These are phyloP conservation scores for Haplochromis burtoni DNA, from an alignment of 2,113 vertebrate species.

Conservation along the genomic window DNA sequence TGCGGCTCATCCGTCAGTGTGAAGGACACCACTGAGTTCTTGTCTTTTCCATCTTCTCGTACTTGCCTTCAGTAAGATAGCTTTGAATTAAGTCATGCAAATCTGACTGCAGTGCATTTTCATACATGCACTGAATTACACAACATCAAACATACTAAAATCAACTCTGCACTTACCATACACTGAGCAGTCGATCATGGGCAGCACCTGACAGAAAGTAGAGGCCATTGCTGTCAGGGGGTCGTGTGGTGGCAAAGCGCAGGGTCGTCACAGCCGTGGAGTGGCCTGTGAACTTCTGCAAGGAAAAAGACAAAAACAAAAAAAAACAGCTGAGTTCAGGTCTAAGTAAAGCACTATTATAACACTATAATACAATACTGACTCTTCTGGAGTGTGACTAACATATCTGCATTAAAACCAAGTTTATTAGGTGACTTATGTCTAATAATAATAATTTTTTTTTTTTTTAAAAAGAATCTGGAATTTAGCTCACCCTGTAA, in stretches of 20 bases:
- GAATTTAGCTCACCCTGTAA: conserved; percentile 81
- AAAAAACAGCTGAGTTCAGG: neutral
- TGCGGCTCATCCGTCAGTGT: conserved; percentile 86
- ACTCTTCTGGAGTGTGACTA: neutral
- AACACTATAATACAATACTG: neutral
- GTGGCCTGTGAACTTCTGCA: conserved; percentile 94
- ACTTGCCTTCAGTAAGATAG: conserved; percentile 80
- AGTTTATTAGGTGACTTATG: neutral
- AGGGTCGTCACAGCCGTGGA: conserved; percentile 88
- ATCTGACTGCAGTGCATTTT: neutral
- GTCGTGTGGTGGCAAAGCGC: conserved; percentile 83
- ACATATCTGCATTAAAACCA: neutral
- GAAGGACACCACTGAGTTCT: conserved; percentile 91
- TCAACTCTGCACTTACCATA: conserved; percentile 80
- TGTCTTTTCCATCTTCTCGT: conserved; percentile 88
- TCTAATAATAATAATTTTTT: neutral
- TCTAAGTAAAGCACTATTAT: neutral
- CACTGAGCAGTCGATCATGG: conserved; percentile 89
- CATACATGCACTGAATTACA: neutral
- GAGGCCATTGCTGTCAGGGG: conserved; percentile 84
- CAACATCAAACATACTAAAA: neutral
- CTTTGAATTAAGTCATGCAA: neutral
- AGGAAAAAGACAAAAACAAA: neutral
- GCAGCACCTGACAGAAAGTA: conserved; percentile 94
- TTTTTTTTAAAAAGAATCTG: neutral